These are phyloP conservation scores for Sarcophaga peregrina DNA, from an alignment of 1,140 invertebrate genomes.

Conservation along the genomic window DNA sequence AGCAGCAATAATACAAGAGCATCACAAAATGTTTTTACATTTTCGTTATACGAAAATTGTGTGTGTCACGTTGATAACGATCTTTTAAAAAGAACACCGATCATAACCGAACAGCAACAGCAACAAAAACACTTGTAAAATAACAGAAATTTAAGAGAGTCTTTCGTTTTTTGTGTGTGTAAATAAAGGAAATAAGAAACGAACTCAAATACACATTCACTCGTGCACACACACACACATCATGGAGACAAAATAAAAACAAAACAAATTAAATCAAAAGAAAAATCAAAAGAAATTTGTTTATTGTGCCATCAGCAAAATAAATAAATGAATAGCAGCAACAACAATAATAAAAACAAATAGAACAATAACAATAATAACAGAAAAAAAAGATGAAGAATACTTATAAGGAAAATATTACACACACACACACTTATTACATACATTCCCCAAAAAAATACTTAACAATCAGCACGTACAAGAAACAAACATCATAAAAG, in stretches of 20 bases:
- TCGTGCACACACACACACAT: background rate
- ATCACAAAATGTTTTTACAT: background rate
- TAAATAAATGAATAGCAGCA: conserved; percentile 13
- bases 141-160: too few species aligned
- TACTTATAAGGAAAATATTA: conserved; percentile 28
- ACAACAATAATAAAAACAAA: background rate
- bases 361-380: background rate
- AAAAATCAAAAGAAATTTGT: conserved; percentile 35
- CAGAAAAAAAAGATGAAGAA: background rate
- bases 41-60: background rate
- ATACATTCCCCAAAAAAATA: background rate
- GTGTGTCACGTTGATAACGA: conserved; percentile 13
- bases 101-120: too few species aligned
- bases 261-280: conserved; percentile 9
- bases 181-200: background rate
- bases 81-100: background rate
- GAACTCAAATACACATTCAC: background rate
- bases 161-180: too few species aligned
- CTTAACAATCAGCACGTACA: too few species aligned
- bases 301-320: conserved; percentile 38
- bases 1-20: background rate
- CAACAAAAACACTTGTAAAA: too few species aligned
- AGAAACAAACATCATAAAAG: too few species aligned
- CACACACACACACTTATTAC: too few species aligned
- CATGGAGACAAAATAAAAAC: background rate